Evolutionary conservation across 2,113 vertebrate genomes (phyloP).

Genomic region (Gavialis gangeticus): DNA sequence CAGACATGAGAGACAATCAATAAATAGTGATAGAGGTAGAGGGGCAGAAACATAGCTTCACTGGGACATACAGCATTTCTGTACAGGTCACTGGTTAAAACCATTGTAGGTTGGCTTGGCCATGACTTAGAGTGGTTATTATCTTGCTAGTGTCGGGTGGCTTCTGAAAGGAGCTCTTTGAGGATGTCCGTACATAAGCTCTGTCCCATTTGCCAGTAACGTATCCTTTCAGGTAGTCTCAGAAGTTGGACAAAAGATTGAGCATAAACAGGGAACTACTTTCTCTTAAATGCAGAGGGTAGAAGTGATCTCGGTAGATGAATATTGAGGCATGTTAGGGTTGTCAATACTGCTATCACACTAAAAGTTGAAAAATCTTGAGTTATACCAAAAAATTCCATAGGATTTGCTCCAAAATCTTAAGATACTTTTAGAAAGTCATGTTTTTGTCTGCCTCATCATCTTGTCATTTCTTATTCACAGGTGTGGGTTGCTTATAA

Average conservation of each 20-base stretch:
- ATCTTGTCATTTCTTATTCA: too few relatives aligned
- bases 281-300: neutral
- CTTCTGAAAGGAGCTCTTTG: conserved; percentile 21
- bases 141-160: conserved; percentile 16
- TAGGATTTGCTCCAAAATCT: neutral
- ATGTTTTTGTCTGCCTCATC: neutral
- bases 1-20: conserved; percentile 61
- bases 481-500: neutral
- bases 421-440: neutral
- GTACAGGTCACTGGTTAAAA: conserved; percentile 57
- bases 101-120: conserved; percentile 55
- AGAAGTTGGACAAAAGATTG: conserved; percentile 52
- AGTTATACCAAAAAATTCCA: conserved; percentile 20
- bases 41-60: conserved; percentile 57
- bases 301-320: conserved; percentile 25
- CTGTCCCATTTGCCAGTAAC: conserved; percentile 53
- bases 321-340: conserved; percentile 50
- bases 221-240: conserved; percentile 55
- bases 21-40: conserved; percentile 56
- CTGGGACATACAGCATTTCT: conserved; percentile 46
- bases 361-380: conserved; percentile 57
- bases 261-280: conserved; percentile 47
- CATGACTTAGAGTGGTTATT: neutral
- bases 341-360: conserved; percentile 50
- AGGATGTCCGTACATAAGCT: neutral